phyloP scores from a whole-genome alignment of 2,888 invertebrate species.

The Himalopsyche tibetana region DNA sequence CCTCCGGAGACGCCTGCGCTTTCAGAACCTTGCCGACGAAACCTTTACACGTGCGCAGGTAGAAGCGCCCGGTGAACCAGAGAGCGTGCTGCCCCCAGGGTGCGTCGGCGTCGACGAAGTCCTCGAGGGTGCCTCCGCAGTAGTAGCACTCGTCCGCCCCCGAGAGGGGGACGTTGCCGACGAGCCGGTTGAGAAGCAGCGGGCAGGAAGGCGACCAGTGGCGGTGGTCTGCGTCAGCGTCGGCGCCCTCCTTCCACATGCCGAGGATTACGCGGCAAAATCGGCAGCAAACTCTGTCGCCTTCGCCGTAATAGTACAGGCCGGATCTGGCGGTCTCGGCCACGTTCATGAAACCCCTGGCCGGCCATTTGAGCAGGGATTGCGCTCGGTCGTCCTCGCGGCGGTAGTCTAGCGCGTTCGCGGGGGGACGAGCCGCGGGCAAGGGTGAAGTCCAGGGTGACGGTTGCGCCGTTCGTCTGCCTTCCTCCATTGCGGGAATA shows the following conservation, averaged over 20 bases:
- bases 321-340: constrained; percentile 85
- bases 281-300: constrained; percentile 88
- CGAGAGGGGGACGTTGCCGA: constrained; percentile 80
- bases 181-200: constrained; percentile 81
- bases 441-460: constrained; percentile 75
- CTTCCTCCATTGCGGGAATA: too few species aligned
- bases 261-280: constrained; percentile 89
- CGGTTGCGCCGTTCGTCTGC: constrained; percentile 81
- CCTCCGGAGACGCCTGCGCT: too few species aligned
- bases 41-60: too few species aligned
- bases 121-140: constrained; percentile 72
- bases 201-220: constrained; percentile 89
- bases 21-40: too few species aligned
- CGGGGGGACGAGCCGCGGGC: neutral
- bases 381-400: constrained; percentile 81
- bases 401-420: constrained; percentile 68
- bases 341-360: constrained; percentile 77
- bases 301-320: constrained; percentile 86
- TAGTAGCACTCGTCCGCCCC: constrained; percentile 68
- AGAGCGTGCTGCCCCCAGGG: too few species aligned
- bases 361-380: constrained; percentile 84
- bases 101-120: too few species aligned
- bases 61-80: too few species aligned
- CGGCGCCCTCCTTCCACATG: constrained; percentile 88
- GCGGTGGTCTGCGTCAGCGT: constrained; percentile 87